These are phyloP conservation scores for Lithophane leautieri DNA, from an alignment of 2,888 invertebrate species.

Conservation along the genomic window DNA sequence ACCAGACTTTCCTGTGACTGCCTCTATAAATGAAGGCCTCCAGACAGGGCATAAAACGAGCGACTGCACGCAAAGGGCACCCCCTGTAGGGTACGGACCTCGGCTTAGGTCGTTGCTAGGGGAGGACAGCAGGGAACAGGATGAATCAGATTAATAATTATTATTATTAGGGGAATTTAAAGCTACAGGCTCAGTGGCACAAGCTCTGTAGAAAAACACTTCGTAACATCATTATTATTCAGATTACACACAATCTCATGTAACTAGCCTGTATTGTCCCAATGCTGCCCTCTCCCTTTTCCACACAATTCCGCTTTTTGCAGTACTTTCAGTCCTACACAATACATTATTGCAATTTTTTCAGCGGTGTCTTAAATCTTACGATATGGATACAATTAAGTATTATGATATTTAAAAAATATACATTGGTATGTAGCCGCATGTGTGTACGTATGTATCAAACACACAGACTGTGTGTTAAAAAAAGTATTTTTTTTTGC, in stretches of 20 bases:
- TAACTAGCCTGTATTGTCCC: background rate
- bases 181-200: too few species aligned
- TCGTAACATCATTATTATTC: background rate
- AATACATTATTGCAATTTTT: background rate
- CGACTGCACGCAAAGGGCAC: too few species aligned
- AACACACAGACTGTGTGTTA: background rate
- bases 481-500: background rate
- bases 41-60: too few species aligned
- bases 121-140: too few species aligned
- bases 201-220: background rate
- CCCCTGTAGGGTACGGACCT: too few species aligned
- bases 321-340: background rate
- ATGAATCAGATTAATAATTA: too few species aligned
- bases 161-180: too few species aligned
- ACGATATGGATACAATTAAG: background rate
- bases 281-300: background rate
- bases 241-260: background rate
- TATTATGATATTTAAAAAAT: background rate
- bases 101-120: too few species aligned
- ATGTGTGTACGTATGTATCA: background rate
- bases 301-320: background rate
- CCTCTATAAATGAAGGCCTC: too few species aligned
- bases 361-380: background rate
- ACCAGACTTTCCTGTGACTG: too few species aligned
- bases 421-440: background rate